Base-by-base conservation (phyloP, 92 coral and sea anemone genomes). In the Bergia puertoricense region DNA sequence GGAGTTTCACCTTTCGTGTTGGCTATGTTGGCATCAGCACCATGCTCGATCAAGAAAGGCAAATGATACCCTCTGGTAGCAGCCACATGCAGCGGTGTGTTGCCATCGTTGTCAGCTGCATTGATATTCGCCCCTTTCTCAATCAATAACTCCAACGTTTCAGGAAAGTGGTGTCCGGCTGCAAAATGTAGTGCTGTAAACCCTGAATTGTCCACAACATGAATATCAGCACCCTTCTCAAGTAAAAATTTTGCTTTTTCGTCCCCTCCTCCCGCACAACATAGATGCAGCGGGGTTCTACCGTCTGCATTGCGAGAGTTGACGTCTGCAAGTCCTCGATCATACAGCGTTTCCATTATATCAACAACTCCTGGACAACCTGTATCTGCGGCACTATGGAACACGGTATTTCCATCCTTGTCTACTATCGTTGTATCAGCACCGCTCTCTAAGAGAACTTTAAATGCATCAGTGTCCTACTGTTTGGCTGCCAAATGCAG, bases 1-100 rank as follows among this genome's bases (percentile, higher is more conserved):
- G 85, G 85, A 81, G 85, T 81, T 51, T 81, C 85, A 6, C 85
- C 85, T 18, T 81, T 81, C 44, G 30, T 81, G 85, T 81, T 81
- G 2, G 66, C 69, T 81, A 81, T 56, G 36, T 39, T 81, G 9
- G 15, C 69, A 81, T 81, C 85, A 16, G 76, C 85, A 15, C 85
- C 85, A 45, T 81, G 65, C 85, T 81, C 69, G 15, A 81, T 16
- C 38, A 81, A 56, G 44, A 50, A 45, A 16, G 37, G 36, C 8
- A n/a, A 0, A 46, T 45, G 23, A 46, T 81, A 44, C 8, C 73
- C 74, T 20, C 74, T 81, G 44, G 22, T 39, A 81, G 74, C 85
- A 45, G 39, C 37, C 4, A 45, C 14, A 51, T 81, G 74, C 77
- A 45, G 43, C 18, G 84, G 84, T 44, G 84, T 79, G 45, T 45